Evolutionary conservation across 2,888 invertebrate species (phyloP).

Genomic region (Dryadula phaetusa): DNA sequence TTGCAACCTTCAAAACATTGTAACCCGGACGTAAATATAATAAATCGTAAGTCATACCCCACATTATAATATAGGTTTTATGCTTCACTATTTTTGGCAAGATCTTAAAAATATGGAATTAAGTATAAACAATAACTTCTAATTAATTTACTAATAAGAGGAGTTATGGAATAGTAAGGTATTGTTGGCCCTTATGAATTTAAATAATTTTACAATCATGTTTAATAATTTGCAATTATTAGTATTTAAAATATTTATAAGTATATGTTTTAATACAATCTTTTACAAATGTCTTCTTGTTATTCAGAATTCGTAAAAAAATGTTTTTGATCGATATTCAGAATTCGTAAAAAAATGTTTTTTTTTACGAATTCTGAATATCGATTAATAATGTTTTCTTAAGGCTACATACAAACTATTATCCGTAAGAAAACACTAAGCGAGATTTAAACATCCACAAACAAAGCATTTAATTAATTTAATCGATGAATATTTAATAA

Average conservation of each 20-base stretch:
- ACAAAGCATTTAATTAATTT: not conserved
- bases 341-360: not conserved
- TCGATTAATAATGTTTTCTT: no score
- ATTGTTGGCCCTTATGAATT: no score
- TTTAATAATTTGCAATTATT: no score
- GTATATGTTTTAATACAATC: no score
- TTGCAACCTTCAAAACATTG: not conserved
- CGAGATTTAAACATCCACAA: no score
- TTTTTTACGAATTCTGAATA: not conserved
- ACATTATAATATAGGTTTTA: not conserved
- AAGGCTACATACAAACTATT: not conserved
- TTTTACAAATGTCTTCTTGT: no score
- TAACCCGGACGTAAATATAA: conserved; percentile 1
- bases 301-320: no score
- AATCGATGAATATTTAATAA: not conserved
- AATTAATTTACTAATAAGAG: not conserved
- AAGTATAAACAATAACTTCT: not conserved
- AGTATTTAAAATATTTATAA: no score
- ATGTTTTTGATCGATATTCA: no score
- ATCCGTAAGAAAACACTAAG: not conserved
- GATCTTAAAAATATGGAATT: not conserved
- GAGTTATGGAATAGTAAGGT: no score
- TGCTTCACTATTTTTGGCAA: not conserved
- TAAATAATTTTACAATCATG: no score
- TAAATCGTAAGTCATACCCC: no score